Conservation (phyloP, 2,888 invertebrate genomes). For the Drosophila suboccidentalis region DNA sequence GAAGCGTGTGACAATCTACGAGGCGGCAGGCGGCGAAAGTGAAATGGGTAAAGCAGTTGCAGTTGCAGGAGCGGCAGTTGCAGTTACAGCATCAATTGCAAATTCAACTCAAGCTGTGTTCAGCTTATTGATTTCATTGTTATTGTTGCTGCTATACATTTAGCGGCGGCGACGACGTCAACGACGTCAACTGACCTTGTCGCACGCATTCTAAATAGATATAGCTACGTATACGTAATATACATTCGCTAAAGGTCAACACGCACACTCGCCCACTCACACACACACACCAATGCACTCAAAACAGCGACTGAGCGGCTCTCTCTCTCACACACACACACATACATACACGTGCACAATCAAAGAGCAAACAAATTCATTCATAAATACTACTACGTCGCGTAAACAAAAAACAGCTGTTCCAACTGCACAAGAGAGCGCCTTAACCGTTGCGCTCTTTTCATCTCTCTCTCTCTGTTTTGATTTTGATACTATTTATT, state of each 20-base stretch:
- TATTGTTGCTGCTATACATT: slow-evolving; percentile 48
- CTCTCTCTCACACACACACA: slow-evolving; percentile 49
- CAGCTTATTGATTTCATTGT: slow-evolving; percentile 55
- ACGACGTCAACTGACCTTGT: slow-evolving; percentile 70
- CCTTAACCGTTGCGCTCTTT: slow-evolving; percentile 6
- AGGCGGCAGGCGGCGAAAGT: slow-evolving; percentile 23
- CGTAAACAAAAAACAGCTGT: slow-evolving; percentile 82
- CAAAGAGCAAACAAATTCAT: slow-evolving; percentile 62
- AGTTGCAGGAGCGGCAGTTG: neutral
- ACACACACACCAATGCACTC: slow-evolving; percentile 19
- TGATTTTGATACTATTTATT: slow-evolving; percentile 16
- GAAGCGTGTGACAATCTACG: slow-evolving; percentile 80
- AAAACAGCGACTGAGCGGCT: slow-evolving; percentile 27
- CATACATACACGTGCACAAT: slow-evolving; percentile 12
- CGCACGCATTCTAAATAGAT: slow-evolving; percentile 71
- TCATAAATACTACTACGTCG: slow-evolving; percentile 70
- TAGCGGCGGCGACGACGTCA: slow-evolving; percentile 44
- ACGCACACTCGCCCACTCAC: slow-evolving; percentile 50
- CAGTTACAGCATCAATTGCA: slow-evolving; percentile 6
- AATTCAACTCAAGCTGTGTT: slow-evolving; percentile 28
- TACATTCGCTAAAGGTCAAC: slow-evolving; percentile 78
- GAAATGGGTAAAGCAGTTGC: slow-evolving; percentile 28
- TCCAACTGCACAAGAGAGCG: slow-evolving; percentile 20
- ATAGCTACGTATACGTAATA: slow-evolving; percentile 61
- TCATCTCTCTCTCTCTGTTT: neutral